A percentile compares a stretch with the other conserved stretches of the same genome.
Conservation (phyloP, 2,113 vertebrate species). For the Pagrus major region DNA sequence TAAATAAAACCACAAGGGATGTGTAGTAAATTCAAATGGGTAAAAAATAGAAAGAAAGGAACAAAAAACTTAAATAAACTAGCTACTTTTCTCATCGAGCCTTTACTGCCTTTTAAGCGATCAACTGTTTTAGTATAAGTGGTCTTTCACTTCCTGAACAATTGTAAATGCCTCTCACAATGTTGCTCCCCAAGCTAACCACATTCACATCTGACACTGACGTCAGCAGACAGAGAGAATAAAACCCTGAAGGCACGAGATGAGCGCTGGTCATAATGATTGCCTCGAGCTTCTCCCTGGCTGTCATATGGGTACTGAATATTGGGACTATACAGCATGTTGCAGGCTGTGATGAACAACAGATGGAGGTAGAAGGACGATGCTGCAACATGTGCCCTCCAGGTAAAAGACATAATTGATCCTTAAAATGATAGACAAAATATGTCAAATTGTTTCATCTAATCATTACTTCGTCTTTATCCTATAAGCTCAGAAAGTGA, state of each 20-base stretch:
- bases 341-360: constrained; percentile 36
- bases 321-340: constrained; percentile 23
- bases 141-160: constrained; percentile 66
- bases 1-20: not conserved
- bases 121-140: not conserved
- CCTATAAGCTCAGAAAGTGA: not conserved
- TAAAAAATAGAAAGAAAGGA: not conserved
- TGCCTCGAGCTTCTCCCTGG: not conserved
- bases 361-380: fast-evolving
- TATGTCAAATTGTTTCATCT: not conserved
- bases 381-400: constrained; percentile 76
- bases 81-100: not conserved
- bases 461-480: not conserved
- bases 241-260: constrained; percentile 25
- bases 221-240: constrained; percentile 58
- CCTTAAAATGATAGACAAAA: not conserved
- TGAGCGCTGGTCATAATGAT: constrained; percentile 59
- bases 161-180: fast-evolving
- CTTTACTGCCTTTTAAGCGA: not conserved
- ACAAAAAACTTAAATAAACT: not conserved
- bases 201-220: constrained; percentile 18
- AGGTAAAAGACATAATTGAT: constrained; percentile 69
- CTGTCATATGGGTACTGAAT: not conserved
- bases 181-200: not conserved
- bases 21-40: not conserved